These are phyloP conservation scores for Delichon dasypus DNA, from an alignment of 2,797 vertebrate genomes.

Conservation along the genomic window DNA sequence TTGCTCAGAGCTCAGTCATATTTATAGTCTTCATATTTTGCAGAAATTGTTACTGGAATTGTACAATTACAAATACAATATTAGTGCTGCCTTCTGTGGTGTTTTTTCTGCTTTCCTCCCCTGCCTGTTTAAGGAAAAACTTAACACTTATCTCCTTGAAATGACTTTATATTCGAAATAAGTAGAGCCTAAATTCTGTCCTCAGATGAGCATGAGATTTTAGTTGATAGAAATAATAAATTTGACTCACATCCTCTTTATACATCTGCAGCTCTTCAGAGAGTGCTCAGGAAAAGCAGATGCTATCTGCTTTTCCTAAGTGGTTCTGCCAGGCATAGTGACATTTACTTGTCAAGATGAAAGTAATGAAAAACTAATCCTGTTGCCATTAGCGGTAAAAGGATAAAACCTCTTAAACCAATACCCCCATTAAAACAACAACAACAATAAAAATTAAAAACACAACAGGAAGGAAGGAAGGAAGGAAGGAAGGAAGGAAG, in stretches of 20 bases:
- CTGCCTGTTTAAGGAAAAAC: not conserved
- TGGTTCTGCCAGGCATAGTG: not conserved
- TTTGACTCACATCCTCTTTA: not conserved
- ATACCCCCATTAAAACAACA: no score
- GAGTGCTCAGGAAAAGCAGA: not conserved
- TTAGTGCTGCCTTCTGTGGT: not conserved
- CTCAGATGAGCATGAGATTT: not conserved
- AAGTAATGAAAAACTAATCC: slow-evolving; percentile 54
- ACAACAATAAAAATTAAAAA: no score
- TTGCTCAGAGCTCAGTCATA: not conserved
- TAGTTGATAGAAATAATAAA: not conserved
- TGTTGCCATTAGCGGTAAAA: not conserved
- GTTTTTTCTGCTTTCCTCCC: fast-evolving
- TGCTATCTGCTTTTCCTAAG: not conserved
- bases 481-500: no score
- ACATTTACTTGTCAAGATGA: slow-evolving; percentile 10
- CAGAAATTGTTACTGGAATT: not conserved
- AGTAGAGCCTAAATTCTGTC: not conserved
- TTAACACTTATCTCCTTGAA: not conserved
- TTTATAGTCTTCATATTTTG: not conserved
- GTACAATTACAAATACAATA: not conserved
- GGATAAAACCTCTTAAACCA: not conserved
- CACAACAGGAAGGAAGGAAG: no score
- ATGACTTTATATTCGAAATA: not conserved
- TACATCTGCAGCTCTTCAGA: not conserved